These are phyloP conservation scores for Drosophila orena DNA, from an alignment of 1,140 invertebrate species.

Conservation along the genomic window DNA sequence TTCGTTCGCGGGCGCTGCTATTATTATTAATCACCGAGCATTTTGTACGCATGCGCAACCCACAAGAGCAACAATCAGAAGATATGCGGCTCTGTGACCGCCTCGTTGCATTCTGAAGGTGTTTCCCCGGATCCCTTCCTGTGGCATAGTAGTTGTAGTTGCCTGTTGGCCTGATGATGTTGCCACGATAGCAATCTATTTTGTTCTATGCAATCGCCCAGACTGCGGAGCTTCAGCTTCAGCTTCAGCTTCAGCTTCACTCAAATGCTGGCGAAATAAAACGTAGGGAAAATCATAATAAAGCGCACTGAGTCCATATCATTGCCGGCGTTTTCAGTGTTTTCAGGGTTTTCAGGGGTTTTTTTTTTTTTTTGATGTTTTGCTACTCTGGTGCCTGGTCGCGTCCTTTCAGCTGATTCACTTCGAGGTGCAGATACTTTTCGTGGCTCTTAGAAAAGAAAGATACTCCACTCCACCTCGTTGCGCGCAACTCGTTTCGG, in stretches of 20 bases:
- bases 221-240: conserved; percentile 25
- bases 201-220: conserved; percentile 77
- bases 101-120: conserved; percentile 81
- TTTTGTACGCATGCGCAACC: conserved; percentile 82
- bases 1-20: conserved; percentile 63
- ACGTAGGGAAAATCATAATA: conserved; percentile 52
- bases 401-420: conserved; percentile 80
- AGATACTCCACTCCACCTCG: conserved; percentile 31
- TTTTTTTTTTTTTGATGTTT: conserved; percentile 25
- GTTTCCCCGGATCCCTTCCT: conserved; percentile 47
- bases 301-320: conserved; percentile 68
- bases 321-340: conserved; percentile 57
- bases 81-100: conserved; percentile 70
- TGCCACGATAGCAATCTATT: conserved; percentile 84
- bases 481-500: conserved; percentile 52
- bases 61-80: conserved; percentile 57
- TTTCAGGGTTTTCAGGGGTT: conserved; percentile 38
- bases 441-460: conserved; percentile 37
- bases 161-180: conserved; percentile 77
- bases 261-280: conserved; percentile 43
- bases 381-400: conserved; percentile 36
- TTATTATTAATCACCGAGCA: conserved; percentile 84
- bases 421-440: conserved; percentile 60
- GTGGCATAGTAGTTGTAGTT: conserved; percentile 30
- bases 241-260: conserved; percentile 28